A percentile compares a stretch with the other conserved stretches of the same genome.
Conservation (phyloP, 2,888 invertebrate species). For the Parochlus steinenii region DNA sequence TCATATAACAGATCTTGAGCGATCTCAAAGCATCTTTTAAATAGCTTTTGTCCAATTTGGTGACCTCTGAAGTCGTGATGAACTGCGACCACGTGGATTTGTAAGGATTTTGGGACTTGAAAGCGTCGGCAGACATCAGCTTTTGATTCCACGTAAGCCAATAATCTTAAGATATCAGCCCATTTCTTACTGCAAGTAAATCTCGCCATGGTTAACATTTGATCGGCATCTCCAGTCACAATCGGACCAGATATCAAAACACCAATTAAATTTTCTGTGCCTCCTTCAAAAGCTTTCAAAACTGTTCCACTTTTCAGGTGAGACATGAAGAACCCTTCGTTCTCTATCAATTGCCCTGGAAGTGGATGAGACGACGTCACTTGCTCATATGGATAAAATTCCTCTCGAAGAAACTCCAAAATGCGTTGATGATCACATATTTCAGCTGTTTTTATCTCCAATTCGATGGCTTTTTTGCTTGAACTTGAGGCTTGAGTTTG, state of each 20-base stretch:
- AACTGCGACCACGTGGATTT: slow-evolving; percentile 23
- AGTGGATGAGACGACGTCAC: slow-evolving; percentile 21
- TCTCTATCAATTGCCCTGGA: slow-evolving; percentile 18
- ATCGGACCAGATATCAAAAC: slow-evolving; percentile 23
- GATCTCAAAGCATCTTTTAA: slow-evolving; percentile 17
- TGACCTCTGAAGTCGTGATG: slow-evolving; percentile 20
- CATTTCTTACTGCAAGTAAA: slow-evolving; percentile 20
- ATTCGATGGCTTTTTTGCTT: too few species aligned
- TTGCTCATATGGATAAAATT: slow-evolving; percentile 26
- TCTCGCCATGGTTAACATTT: slow-evolving; percentile 18
- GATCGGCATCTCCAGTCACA: slow-evolving; percentile 17
- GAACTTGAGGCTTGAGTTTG: too few species aligned
- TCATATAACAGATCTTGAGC: slow-evolving; percentile 19
- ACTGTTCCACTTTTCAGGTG: slow-evolving; percentile 20
- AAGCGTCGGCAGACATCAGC: slow-evolving; percentile 21
- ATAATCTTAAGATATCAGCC: slow-evolving; percentile 20
- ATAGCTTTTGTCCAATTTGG: slow-evolving; percentile 20
- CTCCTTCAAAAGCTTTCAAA: slow-evolving; percentile 17
- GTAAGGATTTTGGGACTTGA: slow-evolving; percentile 19
- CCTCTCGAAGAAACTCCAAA: slow-evolving; percentile 20
- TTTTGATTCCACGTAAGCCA: slow-evolving; percentile 20
- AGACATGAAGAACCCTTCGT: slow-evolving; percentile 21
- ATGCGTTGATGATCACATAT: slow-evolving; percentile 18
- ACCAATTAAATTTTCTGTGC: slow-evolving; percentile 19
- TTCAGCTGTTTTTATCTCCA: too few species aligned